Evolutionary conservation across 2,888 invertebrate species (phyloP), one percentile per base, ranked within the genome.

Genomic region (Tolmerus cingulatus): DNA sequence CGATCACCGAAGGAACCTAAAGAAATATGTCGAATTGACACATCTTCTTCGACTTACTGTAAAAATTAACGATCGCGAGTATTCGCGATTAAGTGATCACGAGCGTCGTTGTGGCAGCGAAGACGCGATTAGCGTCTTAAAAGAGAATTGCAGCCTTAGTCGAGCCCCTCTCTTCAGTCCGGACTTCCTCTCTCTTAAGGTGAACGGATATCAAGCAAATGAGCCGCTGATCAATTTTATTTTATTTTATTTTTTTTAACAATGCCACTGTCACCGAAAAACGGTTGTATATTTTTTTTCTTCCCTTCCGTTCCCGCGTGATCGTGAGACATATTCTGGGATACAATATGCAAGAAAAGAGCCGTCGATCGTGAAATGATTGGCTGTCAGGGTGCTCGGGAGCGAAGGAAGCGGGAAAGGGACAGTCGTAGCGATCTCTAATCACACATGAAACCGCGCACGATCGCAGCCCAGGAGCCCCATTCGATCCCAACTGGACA

Each of bases 11-110:
- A 4, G 12, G 19, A 7, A 12, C 12, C 30, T n/a, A 23, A 14
- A 82, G 23, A 84, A n/a, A 84, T 74, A 84, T 84, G 23, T 84
- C 84, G 40, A 84, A 74, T 84, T 84, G 66, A 79, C 79, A 79
- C 43, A 79, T 79, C 84, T 37, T 40, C 66, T 66, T 66, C 19
- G 66, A 66, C 30, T 66, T 46, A 66, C 66, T 84, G 84, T 84
- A 66, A 74, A 46, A 84, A 84, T 84, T 84, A 84, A 40, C 84
- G 66, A 84, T 23, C 43, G 34, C 66, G 40, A 66, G 66, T 37
- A 74, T 34, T 66, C 37, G 66, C 57, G 66, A 84, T 84, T 84
- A 84, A 84, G 84, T 84, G 84, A 84, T 84, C 84, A 66, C 66
- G 84, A 66, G 4, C 82, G 40, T 82, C 40, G 43, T 7, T 9